Evolutionary conservation across 2,888 invertebrate genomes (phyloP).

Genomic region (Campoplex capitator): DNA sequence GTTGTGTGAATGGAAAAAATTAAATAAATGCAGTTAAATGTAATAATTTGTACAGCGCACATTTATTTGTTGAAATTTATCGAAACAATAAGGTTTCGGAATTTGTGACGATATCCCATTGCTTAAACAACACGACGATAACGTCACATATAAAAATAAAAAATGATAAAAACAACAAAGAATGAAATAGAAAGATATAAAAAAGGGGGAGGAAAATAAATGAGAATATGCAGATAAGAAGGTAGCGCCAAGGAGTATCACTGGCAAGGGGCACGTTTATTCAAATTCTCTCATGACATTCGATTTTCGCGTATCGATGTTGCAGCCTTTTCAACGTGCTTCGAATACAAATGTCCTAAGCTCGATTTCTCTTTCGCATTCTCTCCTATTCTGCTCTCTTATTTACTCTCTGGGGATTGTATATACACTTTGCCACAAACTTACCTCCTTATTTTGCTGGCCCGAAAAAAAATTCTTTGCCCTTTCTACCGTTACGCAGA

Average conservation of each 20-base stretch:
- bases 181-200: constrained; percentile 31
- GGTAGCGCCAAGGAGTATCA: constrained; percentile 46
- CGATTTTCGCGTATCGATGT: constrained; percentile 76
- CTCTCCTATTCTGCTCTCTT: constrained; percentile 49
- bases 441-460: constrained; percentile 62
- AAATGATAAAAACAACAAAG: constrained; percentile 32
- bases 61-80: neutral
- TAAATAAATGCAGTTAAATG: neutral
- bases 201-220: constrained; percentile 47
- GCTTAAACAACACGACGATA: neutral
- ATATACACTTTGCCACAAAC: constrained; percentile 45
- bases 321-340: constrained; percentile 51
- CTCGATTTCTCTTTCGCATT: constrained; percentile 50
- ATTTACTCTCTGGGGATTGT: constrained; percentile 62
- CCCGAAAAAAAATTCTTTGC: constrained; percentile 48
- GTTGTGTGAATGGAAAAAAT: neutral
- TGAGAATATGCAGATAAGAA: constrained; percentile 65
- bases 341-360: constrained; percentile 62
- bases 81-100: neutral
- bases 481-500: constrained; percentile 20
- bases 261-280: constrained; percentile 71
- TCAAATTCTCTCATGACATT: constrained; percentile 78
- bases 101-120: neutral
- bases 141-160: constrained; percentile 22
- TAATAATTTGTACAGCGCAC: neutral